phyloP scores from a whole-genome alignment of 2,888 invertebrate species.

The Laspeyria flexula region DNA sequence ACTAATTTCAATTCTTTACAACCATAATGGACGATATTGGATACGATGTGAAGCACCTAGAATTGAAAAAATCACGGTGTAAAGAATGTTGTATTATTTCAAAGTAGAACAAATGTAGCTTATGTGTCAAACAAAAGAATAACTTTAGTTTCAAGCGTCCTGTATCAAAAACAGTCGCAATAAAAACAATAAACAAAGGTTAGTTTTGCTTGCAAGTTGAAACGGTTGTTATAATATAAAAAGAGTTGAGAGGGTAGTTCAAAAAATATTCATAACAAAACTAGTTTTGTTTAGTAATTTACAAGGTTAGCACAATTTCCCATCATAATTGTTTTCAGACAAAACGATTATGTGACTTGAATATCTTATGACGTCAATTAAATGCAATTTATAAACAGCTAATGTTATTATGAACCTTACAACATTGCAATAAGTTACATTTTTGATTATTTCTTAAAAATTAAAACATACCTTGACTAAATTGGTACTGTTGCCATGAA shows the following conservation, averaged over 20 bases:
- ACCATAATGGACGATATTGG: constrained; percentile 52
- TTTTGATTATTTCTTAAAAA: not conserved
- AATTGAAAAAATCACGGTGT: constrained; percentile 22
- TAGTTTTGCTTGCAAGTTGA: not conserved
- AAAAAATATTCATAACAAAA: too few relatives aligned
- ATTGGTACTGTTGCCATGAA: constrained; percentile 43
- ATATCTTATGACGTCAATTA: too few relatives aligned
- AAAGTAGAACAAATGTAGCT: not conserved
- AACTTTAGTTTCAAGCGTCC: not conserved
- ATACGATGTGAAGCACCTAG: constrained; percentile 65
- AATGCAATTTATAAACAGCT: too few relatives aligned
- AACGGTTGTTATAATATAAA: not conserved
- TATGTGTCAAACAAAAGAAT: not conserved
- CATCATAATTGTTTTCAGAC: not conserved
- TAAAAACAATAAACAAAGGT: constrained; percentile 2
- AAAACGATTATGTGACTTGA: too few relatives aligned
- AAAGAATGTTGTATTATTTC: not conserved
- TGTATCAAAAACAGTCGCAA: not conserved
- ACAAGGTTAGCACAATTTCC: too few relatives aligned
- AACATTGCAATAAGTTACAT: not conserved
- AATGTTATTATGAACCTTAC: too few relatives aligned
- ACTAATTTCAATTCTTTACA: constrained; percentile 60
- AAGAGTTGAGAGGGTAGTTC: not conserved
- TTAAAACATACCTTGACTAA: constrained; percentile 55
- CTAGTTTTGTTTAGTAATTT: too few relatives aligned